Base-by-base conservation (phyloP, 2,888 invertebrate species). In the Thecophora atra region DNA sequence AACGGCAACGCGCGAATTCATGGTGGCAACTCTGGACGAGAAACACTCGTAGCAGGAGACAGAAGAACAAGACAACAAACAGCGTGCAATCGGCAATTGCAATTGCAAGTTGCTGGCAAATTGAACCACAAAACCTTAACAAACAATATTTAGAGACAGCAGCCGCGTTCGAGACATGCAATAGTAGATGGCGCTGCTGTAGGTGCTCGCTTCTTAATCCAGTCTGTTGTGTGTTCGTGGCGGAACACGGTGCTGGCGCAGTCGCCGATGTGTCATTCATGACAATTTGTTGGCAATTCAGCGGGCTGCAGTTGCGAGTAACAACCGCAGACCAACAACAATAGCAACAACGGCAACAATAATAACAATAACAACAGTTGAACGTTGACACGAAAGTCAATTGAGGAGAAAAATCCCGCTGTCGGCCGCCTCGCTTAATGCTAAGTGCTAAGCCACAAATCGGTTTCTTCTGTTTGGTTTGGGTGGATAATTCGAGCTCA, bases 81-180 rank as follows among this genome's bases (percentile, higher is more conserved):
- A 75, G 47, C 72, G 69, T 72, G 72, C 77, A 77, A 74, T 76
- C 75, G 71, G 72, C 77, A 77, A 74, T 76, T 74, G 71, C 28
- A 62, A 52, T 60, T 37, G 60, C 47, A 44, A 69, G 66, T 30
- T 70, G 70, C 54, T 62, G 62, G 62, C 70, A 70, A 72, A 63
- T 68, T 63, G 63, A 67, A 52, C 66, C 60, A 47, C 71, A 72
- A 67, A n/a, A 37, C 47, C 17, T 47, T 69, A 60, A 51, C 60
- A 24, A 65, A 58, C 64, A 64, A 65, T 62, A n/a, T n/a, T n/a
- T 21, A 63, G 56, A 17, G 17, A 15, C 66, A 67, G 62, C 62
- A 72, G 28, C n/a, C 5, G 21, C 19, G 19, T 63, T 44, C 11
- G n/a, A 30, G 26, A 1, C 37, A 37, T 37, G 63, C 44, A 42